phyloP scores from a whole-genome alignment of 2,113 vertebrate species.

The Pelvicachromis taeniatus region DNA sequence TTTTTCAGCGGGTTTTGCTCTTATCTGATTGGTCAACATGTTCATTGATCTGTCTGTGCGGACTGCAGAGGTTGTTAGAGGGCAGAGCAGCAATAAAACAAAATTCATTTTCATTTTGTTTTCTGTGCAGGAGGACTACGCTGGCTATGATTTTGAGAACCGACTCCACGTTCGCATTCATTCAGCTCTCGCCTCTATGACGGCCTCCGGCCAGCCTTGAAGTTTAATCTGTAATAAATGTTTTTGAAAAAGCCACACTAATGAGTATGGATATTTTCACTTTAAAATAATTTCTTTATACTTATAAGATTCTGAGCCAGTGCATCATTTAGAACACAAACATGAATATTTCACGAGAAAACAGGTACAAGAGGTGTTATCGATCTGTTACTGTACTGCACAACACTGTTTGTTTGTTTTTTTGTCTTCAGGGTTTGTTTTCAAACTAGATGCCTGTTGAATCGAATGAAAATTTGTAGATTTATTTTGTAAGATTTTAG shows the following conservation, averaged over 20 bases:
- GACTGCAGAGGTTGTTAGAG: neutral
- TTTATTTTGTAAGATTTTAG: neutral
- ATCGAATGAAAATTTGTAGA: neutral
- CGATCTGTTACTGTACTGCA: neutral
- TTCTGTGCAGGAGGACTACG: slow-evolving; percentile 82
- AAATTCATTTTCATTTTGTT: neutral
- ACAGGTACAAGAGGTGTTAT: neutral
- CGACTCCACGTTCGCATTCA: slow-evolving; percentile 92
- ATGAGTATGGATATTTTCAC: neutral
- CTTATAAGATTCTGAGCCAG: slow-evolving; percentile 6
- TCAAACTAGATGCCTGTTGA: neutral
- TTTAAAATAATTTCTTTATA: neutral
- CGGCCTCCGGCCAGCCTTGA: slow-evolving; percentile 82
- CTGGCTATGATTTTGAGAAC: slow-evolving; percentile 95
- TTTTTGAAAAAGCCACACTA: slow-evolving; percentile 3
- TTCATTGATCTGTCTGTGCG: neutral
- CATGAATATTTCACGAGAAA: neutral
- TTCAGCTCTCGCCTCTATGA: slow-evolving; percentile 85
- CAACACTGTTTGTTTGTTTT: neutral
- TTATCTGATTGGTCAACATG: neutral
- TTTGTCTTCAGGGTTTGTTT: neutral
- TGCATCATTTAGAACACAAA: neutral
- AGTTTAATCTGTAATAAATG: neutral
- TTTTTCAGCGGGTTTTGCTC: neutral
- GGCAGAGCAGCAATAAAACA: neutral